Evolutionary conservation across 2,797 vertebrate species (phyloP), one percentile per base, ranked within the genome.

Genomic region (Molossus molossus): DNA sequence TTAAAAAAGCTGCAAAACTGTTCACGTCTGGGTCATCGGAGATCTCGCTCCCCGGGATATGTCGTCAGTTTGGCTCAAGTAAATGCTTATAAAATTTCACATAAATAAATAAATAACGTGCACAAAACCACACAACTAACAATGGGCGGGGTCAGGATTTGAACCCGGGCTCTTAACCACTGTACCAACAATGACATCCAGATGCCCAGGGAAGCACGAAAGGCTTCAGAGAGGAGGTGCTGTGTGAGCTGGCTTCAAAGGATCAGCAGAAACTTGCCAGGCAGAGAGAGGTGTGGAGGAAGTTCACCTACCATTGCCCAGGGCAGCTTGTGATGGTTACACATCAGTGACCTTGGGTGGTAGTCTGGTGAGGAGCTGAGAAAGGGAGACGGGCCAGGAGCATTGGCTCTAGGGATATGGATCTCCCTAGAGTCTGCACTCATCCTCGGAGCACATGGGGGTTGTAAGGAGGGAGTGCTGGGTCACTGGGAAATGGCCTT

Each of bases 341-440:
- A 1, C 48, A 10, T 45, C n/a, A 7, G 33, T 20, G 27, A 82
- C n/a, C 75, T 62, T 17, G 0, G 0, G 55, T 18, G 4, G 33
- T 0, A 0, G 29, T 4, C 57, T 58, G 27, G 64, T 55, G 58
- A 73, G 23, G 17, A 5, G n/a, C 25, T 50, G 50, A 45, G 18
- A 18, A 1, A 3, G 3, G 15, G 57, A 62, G 45, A 6, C 17
- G 29, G 69, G 0, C n/a, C n/a, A 6, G 45, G 23, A 85, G 6
- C 33, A 1, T 27, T 4, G n/a, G 23, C 40, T 64, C 88, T 48
- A 23, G 91, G 53, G 13, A 25, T 9, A 9, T 14, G 3, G 14
- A 20, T 48, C 93, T 94, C 58, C 1, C 53, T 79, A 12, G 64
- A 79, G 20, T 85, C 77, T 60, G 20, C 7, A 4, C 5, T 23